Evolutionary conservation across 2,797 vertebrate genomes (phyloP).

Genomic region (Gadopsis marmoratus): DNA sequence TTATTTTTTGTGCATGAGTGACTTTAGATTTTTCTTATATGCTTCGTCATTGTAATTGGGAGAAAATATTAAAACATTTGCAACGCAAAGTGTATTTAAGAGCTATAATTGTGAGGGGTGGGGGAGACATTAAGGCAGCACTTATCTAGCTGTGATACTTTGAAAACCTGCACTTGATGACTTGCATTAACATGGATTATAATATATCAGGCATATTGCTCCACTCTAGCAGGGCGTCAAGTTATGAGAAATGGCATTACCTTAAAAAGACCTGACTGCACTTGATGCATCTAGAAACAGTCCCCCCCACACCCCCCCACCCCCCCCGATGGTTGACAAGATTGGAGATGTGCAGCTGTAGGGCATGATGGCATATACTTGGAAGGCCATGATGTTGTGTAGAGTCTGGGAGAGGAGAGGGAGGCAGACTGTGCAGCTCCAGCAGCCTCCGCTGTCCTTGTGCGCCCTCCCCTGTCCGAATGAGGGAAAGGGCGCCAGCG

Average conservation of each 20-base stretch:
- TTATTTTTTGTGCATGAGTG: not conserved
- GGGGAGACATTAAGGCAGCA: not conserved
- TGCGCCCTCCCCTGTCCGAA: slow-evolving; percentile 87
- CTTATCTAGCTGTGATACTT: not conserved
- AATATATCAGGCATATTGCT: not conserved
- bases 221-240: not conserved
- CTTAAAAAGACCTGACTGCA: not conserved
- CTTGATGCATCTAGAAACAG: not conserved
- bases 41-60: no score
- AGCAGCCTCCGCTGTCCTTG: slow-evolving; percentile 84
- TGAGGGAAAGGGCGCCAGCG: slow-evolving; percentile 60
- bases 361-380: not conserved
- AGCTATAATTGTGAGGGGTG: not conserved
- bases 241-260: not conserved
- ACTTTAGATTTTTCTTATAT: not conserved
- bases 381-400: slow-evolving; percentile 27
- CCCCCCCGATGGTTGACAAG: not conserved
- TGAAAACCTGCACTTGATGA: not conserved
- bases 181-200: not conserved
- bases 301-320: no score
- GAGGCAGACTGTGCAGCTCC: slow-evolving; percentile 24
- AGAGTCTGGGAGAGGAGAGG: slow-evolving; percentile 28
- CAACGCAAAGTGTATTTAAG: not conserved
- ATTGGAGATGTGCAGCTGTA: not conserved
- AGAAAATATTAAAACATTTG: not conserved